These are phyloP conservation scores for Rhinolophus sinicus DNA, from an alignment of 2,113 vertebrate genomes.

Conservation along the genomic window DNA sequence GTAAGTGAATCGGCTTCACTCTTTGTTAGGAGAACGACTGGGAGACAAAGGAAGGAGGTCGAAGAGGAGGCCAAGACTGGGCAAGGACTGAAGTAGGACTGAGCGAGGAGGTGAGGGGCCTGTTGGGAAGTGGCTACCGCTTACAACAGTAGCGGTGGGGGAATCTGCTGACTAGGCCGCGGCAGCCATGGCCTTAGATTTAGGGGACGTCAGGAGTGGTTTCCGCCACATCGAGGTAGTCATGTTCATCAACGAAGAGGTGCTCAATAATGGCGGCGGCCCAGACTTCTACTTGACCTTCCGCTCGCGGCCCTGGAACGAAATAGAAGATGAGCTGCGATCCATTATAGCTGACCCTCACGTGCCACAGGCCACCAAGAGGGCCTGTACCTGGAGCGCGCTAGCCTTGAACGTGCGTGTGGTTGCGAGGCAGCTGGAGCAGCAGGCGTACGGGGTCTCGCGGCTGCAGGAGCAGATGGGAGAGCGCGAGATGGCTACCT, in stretches of 20 bases:
- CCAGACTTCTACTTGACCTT: neutral
- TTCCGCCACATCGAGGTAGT: conserved; percentile 38
- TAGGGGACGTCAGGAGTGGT: neutral
- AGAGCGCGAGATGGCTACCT: neutral
- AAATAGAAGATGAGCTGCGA: conserved; percentile 4
- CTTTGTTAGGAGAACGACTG: neutral
- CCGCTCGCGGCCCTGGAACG: neutral
- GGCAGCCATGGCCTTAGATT: neutral
- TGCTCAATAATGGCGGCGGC: neutral
- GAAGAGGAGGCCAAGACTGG: neutral
- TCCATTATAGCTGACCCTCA: neutral
- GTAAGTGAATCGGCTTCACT: neutral
- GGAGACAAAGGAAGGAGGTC: neutral
- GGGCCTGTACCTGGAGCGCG: conserved; percentile 40
- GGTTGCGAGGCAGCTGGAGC: neutral
- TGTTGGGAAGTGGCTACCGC: rapidly evolving
- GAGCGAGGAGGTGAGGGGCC: neutral
- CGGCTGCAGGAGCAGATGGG: neutral
- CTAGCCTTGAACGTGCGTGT: neutral
- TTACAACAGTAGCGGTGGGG: rapidly evolving
- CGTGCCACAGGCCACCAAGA: neutral
- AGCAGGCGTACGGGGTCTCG: rapidly evolving
- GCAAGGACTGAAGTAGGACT: neutral
- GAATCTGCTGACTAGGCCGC: neutral
- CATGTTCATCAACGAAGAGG: conserved; percentile 42